Evolutionary conservation across 2,888 invertebrate species (phyloP).

Genomic region (Smittia aterrima): DNA sequence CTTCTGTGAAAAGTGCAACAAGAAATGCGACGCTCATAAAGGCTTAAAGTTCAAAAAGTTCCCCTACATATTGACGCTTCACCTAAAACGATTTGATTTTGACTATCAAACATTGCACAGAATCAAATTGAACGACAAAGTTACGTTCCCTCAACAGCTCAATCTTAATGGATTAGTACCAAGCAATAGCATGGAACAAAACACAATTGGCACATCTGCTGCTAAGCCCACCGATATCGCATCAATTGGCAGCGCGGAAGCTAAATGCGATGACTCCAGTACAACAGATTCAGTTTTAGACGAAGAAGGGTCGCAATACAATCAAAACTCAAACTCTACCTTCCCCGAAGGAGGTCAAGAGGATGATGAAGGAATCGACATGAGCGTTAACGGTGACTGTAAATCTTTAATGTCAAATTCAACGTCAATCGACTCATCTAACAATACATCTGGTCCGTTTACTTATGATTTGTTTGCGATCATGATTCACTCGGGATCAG

Average conservation of each 20-base stretch:
- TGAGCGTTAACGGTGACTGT: constrained; percentile 56
- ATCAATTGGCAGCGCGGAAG: constrained; percentile 51
- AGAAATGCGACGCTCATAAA: constrained; percentile 86
- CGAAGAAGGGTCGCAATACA: constrained; percentile 56
- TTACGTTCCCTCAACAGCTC: constrained; percentile 75
- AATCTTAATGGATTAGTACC: constrained; percentile 72
- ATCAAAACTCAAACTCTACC: constrained; percentile 39
- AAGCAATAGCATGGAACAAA: constrained; percentile 33
- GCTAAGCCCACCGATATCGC: constrained; percentile 49
- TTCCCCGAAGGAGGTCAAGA: constrained; percentile 53
- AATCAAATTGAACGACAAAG: constrained; percentile 83
- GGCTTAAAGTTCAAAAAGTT: constrained; percentile 82
- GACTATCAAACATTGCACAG: constrained; percentile 80
- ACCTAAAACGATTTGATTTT: constrained; percentile 86
- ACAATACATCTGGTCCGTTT: constrained; percentile 61
- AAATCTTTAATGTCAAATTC: constrained; percentile 50
- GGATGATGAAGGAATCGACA: constrained; percentile 69
- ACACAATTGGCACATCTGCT: constrained; percentile 45
- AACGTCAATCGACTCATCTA: constrained; percentile 47
- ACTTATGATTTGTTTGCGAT: constrained; percentile 85
- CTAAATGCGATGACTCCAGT: constrained; percentile 61
- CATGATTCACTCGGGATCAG: constrained; percentile 89
- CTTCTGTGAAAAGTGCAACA: constrained; percentile 79
- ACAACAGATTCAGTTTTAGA: constrained; percentile 69
- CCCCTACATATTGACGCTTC: constrained; percentile 81